These are phyloP conservation scores for Chaetogeoica ovagalla DNA, from an alignment of 2,888 invertebrate species.

Conservation along the genomic window DNA sequence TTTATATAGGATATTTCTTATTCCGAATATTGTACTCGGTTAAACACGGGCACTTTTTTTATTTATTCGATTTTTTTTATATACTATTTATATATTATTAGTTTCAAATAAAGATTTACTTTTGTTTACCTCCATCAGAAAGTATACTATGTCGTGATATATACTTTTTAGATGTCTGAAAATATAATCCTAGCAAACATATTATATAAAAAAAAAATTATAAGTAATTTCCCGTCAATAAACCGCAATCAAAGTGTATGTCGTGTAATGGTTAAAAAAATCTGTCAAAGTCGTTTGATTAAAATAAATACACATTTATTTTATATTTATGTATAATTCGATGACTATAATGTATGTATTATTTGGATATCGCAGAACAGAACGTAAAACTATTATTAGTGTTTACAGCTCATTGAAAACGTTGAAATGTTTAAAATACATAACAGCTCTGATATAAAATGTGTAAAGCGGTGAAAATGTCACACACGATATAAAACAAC, in stretches of 20 bases:
- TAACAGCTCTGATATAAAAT: too few relatives aligned
- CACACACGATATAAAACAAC: too few relatives aligned
- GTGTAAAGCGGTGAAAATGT: neutral
- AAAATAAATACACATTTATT: neutral
- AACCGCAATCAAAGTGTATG: neutral
- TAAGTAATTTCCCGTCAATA: neutral
- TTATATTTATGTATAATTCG: neutral
- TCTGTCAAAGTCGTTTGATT: neutral
- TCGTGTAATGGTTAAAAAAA: neutral
- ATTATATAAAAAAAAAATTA: neutral
- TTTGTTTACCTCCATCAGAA: too few relatives aligned
- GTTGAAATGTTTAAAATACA: too few relatives aligned
- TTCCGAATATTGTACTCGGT: neutral
- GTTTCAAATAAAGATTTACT: too few relatives aligned
- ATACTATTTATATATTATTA: neutral
- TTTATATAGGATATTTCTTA: too few relatives aligned
- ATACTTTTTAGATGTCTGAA: neutral
- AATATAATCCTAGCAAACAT: neutral
- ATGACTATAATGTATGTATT: neutral
- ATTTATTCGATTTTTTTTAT: neutral
- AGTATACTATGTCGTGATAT: too few relatives aligned
- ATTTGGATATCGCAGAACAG: neutral
- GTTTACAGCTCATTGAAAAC: too few relatives aligned
- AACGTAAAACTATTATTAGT: too few relatives aligned
- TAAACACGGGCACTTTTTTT: neutral